phyloP scores from a whole-genome alignment of 1,140 invertebrate genomes.

The Heliconius hewitsoni region DNA sequence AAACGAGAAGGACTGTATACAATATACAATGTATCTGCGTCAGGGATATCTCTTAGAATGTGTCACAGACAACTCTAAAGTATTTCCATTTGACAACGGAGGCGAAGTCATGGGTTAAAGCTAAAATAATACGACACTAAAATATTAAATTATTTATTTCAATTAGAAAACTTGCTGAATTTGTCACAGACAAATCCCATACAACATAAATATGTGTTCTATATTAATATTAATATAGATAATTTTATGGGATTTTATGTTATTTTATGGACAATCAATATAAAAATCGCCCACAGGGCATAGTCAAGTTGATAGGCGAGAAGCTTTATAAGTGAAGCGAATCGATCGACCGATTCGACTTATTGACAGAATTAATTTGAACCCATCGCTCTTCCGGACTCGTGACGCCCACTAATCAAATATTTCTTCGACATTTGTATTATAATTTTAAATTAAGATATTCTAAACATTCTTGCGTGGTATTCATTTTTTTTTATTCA shows the following conservation, averaged over 20 bases:
- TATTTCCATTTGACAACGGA: no score
- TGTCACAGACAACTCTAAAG: no score
- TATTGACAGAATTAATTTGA: conserved; percentile 36
- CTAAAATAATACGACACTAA: no score
- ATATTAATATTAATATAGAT: not conserved
- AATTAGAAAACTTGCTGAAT: no score
- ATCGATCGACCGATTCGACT: conserved; percentile 54
- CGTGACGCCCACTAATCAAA: conserved; percentile 12
- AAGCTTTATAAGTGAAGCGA: conserved; percentile 57
- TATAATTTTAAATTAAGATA: conserved; percentile 7
- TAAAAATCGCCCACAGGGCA: conserved; percentile 45
- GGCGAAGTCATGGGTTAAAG: no score
- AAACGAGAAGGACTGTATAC: no score
- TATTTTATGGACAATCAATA: conserved; percentile 6
- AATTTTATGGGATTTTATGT: not conserved
- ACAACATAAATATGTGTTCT: not conserved
- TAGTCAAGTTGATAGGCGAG: conserved; percentile 49
- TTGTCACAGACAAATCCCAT: not conserved
- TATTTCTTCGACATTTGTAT: not conserved
- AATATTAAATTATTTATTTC: no score
- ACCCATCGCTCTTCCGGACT: conserved; percentile 59
- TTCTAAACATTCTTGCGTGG: conserved; percentile 1
- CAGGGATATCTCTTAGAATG: no score
- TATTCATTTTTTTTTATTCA: not conserved
- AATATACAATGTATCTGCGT: no score